Conservation (phyloP, 2,113 vertebrate genomes). For the Neodontobutis hainanensis region DNA sequence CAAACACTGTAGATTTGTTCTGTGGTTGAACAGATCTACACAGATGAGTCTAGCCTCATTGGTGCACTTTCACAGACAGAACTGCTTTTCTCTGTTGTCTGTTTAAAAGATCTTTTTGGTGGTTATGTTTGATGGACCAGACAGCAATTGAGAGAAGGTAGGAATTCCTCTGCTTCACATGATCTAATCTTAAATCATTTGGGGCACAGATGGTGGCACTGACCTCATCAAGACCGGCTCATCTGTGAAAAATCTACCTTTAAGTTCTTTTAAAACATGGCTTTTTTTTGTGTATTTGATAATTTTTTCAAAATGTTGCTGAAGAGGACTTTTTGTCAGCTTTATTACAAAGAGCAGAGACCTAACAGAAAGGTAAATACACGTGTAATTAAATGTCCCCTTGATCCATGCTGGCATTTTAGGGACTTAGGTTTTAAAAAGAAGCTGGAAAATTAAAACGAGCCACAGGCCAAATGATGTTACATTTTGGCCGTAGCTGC, state of each 20-base stretch:
- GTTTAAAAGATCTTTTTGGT: neutral
- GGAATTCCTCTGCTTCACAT: slow-evolving; percentile 27
- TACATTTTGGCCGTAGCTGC: slow-evolving; percentile 39
- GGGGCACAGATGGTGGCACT: slow-evolving; percentile 29
- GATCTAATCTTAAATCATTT: slow-evolving; percentile 37
- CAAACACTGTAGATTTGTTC: slow-evolving; percentile 49
- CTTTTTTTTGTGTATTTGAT: too few species aligned
- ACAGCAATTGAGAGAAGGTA: slow-evolving; percentile 29
- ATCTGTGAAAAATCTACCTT: slow-evolving; percentile 1
- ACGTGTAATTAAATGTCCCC: slow-evolving; percentile 54
- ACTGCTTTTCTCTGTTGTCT: neutral
- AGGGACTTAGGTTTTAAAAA: slow-evolving; percentile 39
- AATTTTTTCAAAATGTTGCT: too few species aligned
- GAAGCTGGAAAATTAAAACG: slow-evolving; percentile 47
- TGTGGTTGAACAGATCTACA: slow-evolving; percentile 46
- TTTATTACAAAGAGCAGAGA: slow-evolving; percentile 1
- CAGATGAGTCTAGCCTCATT: slow-evolving; percentile 20
- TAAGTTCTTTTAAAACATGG: too few species aligned
- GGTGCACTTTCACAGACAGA: slow-evolving; percentile 6
- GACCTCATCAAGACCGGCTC: slow-evolving; percentile 6
- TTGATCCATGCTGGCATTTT: slow-evolving; percentile 60
- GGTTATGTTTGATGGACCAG: slow-evolving; percentile 20
- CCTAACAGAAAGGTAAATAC: slow-evolving; percentile 29
- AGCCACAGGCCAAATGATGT: slow-evolving; percentile 47
- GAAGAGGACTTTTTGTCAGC: too few species aligned